Evolutionary conservation across 2,888 invertebrate species (phyloP).

Genomic region (Dryocosmus kuriphilus): DNA sequence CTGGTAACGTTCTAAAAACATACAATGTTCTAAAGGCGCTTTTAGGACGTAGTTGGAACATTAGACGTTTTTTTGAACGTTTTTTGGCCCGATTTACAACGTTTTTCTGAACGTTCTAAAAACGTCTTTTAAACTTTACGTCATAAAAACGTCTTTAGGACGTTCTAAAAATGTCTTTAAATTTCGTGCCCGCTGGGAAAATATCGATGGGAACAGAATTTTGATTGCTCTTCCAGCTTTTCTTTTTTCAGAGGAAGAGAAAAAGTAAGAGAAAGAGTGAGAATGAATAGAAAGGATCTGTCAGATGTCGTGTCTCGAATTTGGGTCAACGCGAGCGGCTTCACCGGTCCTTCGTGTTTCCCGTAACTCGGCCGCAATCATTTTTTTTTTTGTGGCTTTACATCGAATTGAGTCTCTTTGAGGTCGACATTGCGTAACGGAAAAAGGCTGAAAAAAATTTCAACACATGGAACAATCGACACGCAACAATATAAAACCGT

Average conservation of each 20-base stretch:
- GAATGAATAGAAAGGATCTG: conserved; percentile 57
- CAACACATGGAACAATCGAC: conserved; percentile 21
- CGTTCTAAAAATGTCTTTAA: no score
- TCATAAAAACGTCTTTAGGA: no score
- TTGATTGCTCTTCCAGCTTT: conserved; percentile 7
- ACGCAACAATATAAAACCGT: background rate
- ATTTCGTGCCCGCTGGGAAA: no score
- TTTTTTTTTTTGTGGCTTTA: conserved; percentile 61
- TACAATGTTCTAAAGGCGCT: no score
- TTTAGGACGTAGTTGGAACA: no score
- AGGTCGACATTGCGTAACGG: conserved; percentile 58
- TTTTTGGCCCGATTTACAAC: no score
- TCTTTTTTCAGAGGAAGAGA: conserved; percentile 46
- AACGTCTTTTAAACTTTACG: no score
- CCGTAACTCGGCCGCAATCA: conserved; percentile 62
- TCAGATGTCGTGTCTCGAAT: conserved; percentile 64
- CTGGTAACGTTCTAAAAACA: no score
- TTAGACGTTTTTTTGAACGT: no score
- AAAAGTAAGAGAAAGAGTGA: conserved; percentile 60
- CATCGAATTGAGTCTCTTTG: conserved; percentile 51
- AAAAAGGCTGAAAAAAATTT: conserved; percentile 56
- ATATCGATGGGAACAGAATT: background rate
- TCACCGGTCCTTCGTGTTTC: conserved; percentile 66
- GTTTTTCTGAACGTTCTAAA: no score
- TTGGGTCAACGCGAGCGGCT: conserved; percentile 68